Conservation (phyloP, 2,888 invertebrate genomes). For the Ernsta delagoae region DNA sequence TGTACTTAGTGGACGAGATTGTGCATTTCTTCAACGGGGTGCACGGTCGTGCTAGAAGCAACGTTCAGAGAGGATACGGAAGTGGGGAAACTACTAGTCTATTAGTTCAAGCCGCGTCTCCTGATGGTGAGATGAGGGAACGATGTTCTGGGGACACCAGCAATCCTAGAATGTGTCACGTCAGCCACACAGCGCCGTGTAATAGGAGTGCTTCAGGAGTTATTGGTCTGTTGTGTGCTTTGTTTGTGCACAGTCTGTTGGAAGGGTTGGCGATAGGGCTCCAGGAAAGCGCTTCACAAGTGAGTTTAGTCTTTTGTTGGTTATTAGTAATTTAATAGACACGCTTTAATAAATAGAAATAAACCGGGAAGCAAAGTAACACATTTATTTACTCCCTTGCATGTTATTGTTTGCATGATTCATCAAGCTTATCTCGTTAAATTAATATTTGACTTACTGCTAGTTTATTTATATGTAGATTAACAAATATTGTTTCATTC, state of each 20-base stretch:
- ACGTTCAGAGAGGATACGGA: slow-evolving; percentile 47
- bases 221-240: slow-evolving; percentile 88
- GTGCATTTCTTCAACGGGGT: slow-evolving; percentile 87
- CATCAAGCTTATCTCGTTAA: too few relatives aligned
- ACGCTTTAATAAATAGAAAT: too few relatives aligned
- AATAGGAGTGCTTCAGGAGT: slow-evolving; percentile 86
- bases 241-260: slow-evolving; percentile 91
- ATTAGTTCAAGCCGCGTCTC: slow-evolving; percentile 45
- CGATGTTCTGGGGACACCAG: slow-evolving; percentile 64
- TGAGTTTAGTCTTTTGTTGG: slow-evolving; percentile 53
- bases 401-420: too few relatives aligned
- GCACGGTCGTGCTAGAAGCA: slow-evolving; percentile 41
- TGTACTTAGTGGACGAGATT: slow-evolving; percentile 90
- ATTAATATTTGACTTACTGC: too few relatives aligned
- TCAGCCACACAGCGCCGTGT: slow-evolving; percentile 88
- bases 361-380: too few relatives aligned
- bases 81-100: slow-evolving; percentile 62
- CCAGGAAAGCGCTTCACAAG: slow-evolving; percentile 87
- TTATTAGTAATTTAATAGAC: too few relatives aligned
- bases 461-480: too few relatives aligned
- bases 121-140: slow-evolving; percentile 64
- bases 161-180: slow-evolving; percentile 85
- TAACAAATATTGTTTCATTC: too few relatives aligned
- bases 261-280: slow-evolving; percentile 94
- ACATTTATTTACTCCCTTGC: too few relatives aligned